Conservation (phyloP, 2,113 vertebrate species). For the rabbit (Oryctolagus cuniculus) region DNA sequence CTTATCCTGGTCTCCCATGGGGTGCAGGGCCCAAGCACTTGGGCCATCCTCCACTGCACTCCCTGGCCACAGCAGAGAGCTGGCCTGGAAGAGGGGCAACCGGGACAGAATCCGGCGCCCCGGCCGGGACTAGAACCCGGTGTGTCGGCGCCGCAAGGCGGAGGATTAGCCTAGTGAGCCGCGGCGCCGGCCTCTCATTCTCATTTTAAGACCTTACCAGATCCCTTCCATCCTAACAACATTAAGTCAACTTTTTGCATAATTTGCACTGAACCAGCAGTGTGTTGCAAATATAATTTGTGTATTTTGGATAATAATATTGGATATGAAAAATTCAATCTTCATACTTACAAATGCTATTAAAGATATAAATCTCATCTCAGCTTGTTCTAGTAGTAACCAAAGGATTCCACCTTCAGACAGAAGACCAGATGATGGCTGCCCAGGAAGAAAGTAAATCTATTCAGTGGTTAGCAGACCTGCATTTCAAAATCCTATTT, state of each 20-base stretch:
- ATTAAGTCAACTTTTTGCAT: background rate
- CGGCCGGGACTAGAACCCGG: no score
- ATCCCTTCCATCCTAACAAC: background rate
- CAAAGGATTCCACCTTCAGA: conserved; percentile 9
- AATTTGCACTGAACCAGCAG: background rate
- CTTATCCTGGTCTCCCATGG: no score
- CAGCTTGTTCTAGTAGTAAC: background rate
- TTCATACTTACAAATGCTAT: background rate
- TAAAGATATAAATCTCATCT: background rate
- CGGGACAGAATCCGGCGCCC: no score
- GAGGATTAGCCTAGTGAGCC: no score
- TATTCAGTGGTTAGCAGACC: background rate
- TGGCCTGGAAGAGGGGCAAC: no score
- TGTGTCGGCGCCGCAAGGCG: no score
- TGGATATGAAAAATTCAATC: background rate
- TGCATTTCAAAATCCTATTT: background rate
- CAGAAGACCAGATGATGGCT: background rate
- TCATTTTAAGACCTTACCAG: background rate
- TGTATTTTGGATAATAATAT: conserved; percentile 6
- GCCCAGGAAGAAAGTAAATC: background rate
- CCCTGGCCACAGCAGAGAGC: no score
- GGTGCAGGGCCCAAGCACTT: no score
- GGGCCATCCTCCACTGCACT: no score
- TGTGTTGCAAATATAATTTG: background rate
- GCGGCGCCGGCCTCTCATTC: no score